Percentiles rank a stretch among this genome's conserved stretches.
phyloP scores from a whole-genome alignment of 2,113 vertebrate species.

The Scolopax mira region DNA sequence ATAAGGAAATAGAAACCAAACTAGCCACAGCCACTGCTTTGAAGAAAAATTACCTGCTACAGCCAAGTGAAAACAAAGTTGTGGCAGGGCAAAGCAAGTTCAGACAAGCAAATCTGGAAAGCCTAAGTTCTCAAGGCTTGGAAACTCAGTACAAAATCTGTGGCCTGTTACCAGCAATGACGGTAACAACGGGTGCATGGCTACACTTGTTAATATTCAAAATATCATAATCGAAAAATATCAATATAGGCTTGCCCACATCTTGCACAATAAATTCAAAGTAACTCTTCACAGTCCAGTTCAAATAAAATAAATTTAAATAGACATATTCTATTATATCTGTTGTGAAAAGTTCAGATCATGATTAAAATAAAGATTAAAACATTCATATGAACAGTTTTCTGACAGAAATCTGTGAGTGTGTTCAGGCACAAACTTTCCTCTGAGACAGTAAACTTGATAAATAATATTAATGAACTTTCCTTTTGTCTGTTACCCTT shows the following conservation, averaged over 20 bases:
- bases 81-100: not conserved
- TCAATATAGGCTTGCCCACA: accelerated
- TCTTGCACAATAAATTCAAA: not conserved
- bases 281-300: not conserved
- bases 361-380: not conserved
- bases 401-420: not conserved
- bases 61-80: not conserved
- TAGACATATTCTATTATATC: not conserved
- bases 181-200: accelerated
- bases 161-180: not conserved
- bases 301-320: not conserved
- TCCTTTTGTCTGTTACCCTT: not conserved
- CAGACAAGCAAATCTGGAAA: not conserved
- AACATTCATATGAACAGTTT: not conserved
- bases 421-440: not conserved
- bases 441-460: not conserved
- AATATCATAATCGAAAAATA: not conserved
- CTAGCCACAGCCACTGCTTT: not conserved
- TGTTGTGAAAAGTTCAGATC: not conserved
- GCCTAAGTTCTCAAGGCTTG: not conserved
- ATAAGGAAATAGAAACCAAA: not conserved
- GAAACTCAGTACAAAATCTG: not conserved
- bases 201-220: not conserved
- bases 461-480: not conserved
- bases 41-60: not conserved